Evolutionary conservation across 2,888 invertebrate species (phyloP).

Genomic region (Invenusta paracnida): DNA sequence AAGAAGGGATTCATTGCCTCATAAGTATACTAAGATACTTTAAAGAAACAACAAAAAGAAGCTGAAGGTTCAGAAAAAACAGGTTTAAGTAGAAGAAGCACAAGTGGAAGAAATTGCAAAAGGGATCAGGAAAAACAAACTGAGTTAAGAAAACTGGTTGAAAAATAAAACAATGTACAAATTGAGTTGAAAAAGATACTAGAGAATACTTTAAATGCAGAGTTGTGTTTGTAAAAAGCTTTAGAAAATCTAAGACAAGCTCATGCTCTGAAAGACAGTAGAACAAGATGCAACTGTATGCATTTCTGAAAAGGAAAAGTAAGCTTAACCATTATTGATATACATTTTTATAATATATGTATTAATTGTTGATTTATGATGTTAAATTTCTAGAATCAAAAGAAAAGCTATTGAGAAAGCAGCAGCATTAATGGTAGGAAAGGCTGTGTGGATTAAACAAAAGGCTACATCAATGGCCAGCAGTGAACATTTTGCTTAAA

Average conservation of each 20-base stretch:
- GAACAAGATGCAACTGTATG: too few relatives aligned
- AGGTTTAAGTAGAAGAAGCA: background rate
- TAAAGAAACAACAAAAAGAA: background rate
- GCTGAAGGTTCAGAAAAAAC: too few relatives aligned
- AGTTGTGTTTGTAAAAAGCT: too few relatives aligned
- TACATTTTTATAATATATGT: too few relatives aligned
- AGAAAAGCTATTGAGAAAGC: background rate
- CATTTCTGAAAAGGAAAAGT: too few relatives aligned
- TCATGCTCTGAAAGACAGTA: too few relatives aligned
- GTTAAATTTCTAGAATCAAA: background rate
- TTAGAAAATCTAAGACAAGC: too few relatives aligned
- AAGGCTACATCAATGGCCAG: background rate
- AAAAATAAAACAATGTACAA: background rate
- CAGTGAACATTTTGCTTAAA: too few relatives aligned
- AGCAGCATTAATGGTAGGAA: background rate
- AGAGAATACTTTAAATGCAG: background rate
- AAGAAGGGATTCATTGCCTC: background rate
- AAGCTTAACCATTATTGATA: too few relatives aligned
- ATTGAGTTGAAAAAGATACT: background rate
- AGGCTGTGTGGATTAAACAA: background rate
- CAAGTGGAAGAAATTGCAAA: background rate
- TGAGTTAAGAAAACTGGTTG: background rate
- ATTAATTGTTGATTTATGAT: background rate
- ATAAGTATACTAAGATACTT: background rate
- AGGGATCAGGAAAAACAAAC: background rate